Conservation (phyloP, 2,113 vertebrate species). For the Sander vitreus region DNA sequence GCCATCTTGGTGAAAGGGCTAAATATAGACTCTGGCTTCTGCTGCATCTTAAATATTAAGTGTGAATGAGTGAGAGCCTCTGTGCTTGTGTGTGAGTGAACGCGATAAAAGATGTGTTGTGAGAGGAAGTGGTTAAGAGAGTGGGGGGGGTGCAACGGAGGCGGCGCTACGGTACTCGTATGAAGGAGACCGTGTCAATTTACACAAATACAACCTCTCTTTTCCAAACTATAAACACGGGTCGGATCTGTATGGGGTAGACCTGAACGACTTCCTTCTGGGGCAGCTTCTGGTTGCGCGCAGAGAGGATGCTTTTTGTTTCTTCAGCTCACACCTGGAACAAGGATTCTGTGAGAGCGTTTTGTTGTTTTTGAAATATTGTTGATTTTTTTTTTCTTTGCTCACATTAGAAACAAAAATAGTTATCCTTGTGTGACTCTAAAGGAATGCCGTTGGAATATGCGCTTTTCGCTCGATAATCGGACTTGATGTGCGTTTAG, state of each 20-base stretch:
- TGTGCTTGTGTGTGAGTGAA: not conserved
- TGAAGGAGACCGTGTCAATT: constrained; percentile 54
- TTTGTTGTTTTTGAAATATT: not conserved
- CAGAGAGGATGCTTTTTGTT: constrained; percentile 53
- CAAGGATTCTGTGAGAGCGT: constrained; percentile 45
- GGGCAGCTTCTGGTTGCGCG: not conserved
- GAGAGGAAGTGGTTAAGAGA: not conserved
- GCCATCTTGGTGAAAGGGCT: constrained; percentile 33
- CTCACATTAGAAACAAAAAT: not conserved
- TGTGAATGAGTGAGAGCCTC: not conserved
- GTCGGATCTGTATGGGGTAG: constrained; percentile 1
- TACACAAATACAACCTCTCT: constrained; percentile 34
- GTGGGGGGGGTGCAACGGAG: not conserved
- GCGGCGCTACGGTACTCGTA: constrained; percentile 57
- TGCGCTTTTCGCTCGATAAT: constrained; percentile 11
- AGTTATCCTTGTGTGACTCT: not conserved
- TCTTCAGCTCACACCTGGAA: constrained; percentile 54
- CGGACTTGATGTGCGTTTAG: constrained; percentile 35
- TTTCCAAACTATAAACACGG: not conserved
- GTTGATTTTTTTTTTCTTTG: not conserved
- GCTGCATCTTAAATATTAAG: constrained; percentile 59
- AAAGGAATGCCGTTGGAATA: constrained; percentile 50
- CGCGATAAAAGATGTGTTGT: no score
- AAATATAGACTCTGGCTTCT: constrained; percentile 61
- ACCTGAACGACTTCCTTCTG: not conserved